Base-by-base conservation (phyloP, 2,888 invertebrate species). In the Trimorus sp. region DNA sequence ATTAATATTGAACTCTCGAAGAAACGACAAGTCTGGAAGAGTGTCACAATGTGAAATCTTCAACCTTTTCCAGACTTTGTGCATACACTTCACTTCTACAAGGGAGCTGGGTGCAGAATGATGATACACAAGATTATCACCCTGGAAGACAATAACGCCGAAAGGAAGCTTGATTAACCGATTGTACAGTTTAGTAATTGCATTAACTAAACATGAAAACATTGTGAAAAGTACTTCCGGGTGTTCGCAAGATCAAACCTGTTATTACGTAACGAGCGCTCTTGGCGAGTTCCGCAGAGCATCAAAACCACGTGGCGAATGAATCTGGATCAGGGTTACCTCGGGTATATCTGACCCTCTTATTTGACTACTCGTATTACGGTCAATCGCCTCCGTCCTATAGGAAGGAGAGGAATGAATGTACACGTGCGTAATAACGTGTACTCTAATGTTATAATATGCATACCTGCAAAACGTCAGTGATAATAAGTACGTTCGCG, bases 261-360 rank as follows among this genome's bases (percentile, higher is more conserved):
- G 65, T 65, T 77, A 65, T 75, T 71, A 80, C 53, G 68, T 82
- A 79, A 83, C 81, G 79, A 83, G 84, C 69, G 71, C 45, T 62
- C 77, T 86, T 77, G 65, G 76, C 66, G 66, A 59, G 74, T 76
- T 74, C 79, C 76, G 81, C 76, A 77, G 73, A 65, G 53, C 79
- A 84, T 83, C 76, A 84, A 84, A 86, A 90, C 89, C 91, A 90
- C 90, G 91, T 90, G 91, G 90, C 88, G 77, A 88, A 90, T 91
- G 89, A 87, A 91, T 91, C 88, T 91, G 89, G 91, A 91, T 90
- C 91, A 91, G 91, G 91, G 91, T 91, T 91, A 91, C 87, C 88
- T 87, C 83, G 89, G 85, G 89, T 91, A 91, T 91, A 91, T 89
- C 86, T 90, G 90, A 91, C 90, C 90, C 90, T 90, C 89, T 90